Evolutionary conservation across 64 coral and sea anemone species (phyloP), one percentile per base, ranked within the genome.

Genomic region (Pachyseris speciosa): DNA sequence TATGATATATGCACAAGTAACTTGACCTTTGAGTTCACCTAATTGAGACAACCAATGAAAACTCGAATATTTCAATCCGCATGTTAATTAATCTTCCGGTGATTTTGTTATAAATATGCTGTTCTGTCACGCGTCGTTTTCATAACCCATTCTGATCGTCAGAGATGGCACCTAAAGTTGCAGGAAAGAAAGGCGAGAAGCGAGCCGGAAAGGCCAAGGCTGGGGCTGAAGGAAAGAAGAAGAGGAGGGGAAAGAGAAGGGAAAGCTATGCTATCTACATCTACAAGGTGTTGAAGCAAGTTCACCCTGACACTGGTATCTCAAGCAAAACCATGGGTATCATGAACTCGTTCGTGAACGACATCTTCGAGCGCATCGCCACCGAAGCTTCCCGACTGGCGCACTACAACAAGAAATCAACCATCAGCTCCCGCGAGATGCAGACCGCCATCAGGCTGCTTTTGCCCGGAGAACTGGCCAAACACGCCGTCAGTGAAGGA

Each of bases 321-420:
- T 91, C 89, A 7, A 91, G 89, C 77, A 92, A 92, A 39, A 80
- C 90, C 52, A 92, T 92, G 90, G 79, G 79, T 38, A 92, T 92
- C 48, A 85, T 92, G 90, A 92, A 92, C 69, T 92, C 78, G 43
- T 92, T 92, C 80, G 90, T 92, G 36, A 92, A 85, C 68, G 90
- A 92, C 53, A 92, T 92, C 80, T 92, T 92, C 39, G 90, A 92
- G 53, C 90, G 90, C 80, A 85, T 92, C 90, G 90, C 90, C 57
- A 78, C 74, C 64, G 88, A 90, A 78, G 41, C 88, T 53, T 90
- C 88, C 63, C 88, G 88, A 13, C 75, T 90, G 37, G 88, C 88
- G 26, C 75, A 90, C 30, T 90, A 90, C 88, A 90, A 71, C 45
- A 90, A 69, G 75, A 89, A 89, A 77, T 89, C 86, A 39, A 71